phyloP scores from a whole-genome alignment of 2,797 vertebrate species.

The Sarcophilus harrisii region DNA sequence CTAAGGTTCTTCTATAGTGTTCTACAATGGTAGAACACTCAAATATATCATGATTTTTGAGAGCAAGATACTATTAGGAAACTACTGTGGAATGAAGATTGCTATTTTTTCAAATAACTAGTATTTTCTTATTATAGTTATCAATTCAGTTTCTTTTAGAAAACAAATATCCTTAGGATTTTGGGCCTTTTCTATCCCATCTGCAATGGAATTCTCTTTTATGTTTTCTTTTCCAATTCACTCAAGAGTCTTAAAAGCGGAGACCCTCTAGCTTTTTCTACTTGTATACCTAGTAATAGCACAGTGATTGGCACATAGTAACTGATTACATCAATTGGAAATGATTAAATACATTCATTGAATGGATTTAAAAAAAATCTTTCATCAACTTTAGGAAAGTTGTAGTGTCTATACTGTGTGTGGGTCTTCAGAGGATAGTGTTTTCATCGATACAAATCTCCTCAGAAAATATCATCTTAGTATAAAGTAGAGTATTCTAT shows the following conservation, averaged over 20 bases:
- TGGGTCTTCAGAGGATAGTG: background rate
- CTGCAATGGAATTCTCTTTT: background rate
- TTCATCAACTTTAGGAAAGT: background rate
- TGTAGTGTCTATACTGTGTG: background rate
- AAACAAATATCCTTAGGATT: background rate
- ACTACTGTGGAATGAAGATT: background rate
- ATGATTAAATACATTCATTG: background rate
- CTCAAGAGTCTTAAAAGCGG: background rate
- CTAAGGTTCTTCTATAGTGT: slow-evolving; percentile 21
- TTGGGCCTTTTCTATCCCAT: background rate
- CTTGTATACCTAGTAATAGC: background rate
- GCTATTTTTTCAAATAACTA: background rate
- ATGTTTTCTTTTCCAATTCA: background rate
- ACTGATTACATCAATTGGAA: background rate
- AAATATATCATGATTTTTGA: slow-evolving; percentile 12
- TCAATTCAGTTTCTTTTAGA: background rate
- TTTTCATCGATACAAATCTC: background rate
- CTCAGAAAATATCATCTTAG: background rate
- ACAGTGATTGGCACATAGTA: background rate
- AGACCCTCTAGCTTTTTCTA: background rate
- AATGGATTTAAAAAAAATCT: background rate
- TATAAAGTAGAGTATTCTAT: background rate
- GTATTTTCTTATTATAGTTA: background rate
- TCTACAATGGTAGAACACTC: background rate
- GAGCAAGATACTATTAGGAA: background rate